Evolutionary conservation across 2,888 invertebrate species (phyloP).

Genomic region (Crocallis elinguaria): DNA sequence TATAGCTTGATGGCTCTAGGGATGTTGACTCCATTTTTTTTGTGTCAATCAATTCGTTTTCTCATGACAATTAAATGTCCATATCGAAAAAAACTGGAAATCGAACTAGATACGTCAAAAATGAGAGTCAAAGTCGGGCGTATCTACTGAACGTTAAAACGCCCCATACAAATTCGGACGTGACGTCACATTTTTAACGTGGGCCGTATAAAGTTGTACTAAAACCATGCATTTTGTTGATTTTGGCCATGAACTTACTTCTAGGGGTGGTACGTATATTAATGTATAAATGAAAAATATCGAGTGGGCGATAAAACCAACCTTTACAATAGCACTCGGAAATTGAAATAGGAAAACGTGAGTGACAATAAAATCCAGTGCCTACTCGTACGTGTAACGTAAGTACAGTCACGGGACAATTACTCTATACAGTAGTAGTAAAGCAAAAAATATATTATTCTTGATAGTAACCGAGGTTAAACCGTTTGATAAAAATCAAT

Average conservation of each 20-base stretch:
- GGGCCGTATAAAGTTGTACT: no score
- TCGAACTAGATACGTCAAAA: background rate
- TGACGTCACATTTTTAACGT: no score
- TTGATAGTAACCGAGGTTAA: no score
- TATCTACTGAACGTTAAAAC: no score
- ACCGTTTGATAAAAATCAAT: no score
- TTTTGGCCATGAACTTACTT: background rate
- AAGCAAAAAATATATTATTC: background rate
- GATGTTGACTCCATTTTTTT: no score
- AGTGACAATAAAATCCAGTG: slow-evolving; percentile 30
- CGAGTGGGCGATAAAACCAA: slow-evolving; percentile 14
- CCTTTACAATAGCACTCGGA: slow-evolving; percentile 12
- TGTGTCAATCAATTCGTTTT: no score
- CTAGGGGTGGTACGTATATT: background rate
- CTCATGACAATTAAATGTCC: no score
- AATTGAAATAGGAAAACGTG: slow-evolving; percentile 36
- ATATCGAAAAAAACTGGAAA: background rate
- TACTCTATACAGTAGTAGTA: background rate
- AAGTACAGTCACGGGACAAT: slow-evolving; percentile 16
- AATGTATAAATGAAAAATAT: background rate
- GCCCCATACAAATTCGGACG: no score
- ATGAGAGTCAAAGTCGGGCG: no score
- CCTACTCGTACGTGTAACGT: slow-evolving; percentile 28
- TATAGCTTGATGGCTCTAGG: no score
- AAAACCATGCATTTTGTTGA: no score